phyloP scores from a whole-genome alignment of 2,888 invertebrate species.

The Oxycera nigricornis region DNA sequence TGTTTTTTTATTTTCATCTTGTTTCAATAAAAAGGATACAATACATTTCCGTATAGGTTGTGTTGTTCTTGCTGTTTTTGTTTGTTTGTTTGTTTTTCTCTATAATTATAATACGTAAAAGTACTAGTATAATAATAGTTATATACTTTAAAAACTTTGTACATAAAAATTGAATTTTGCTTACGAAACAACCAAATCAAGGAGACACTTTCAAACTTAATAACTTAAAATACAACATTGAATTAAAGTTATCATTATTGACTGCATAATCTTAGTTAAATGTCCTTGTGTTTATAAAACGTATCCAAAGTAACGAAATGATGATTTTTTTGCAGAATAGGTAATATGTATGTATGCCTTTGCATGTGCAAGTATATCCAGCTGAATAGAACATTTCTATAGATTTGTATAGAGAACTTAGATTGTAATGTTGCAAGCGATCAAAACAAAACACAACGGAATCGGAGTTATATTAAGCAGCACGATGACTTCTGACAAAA shows the following conservation, averaged over 20 bases:
- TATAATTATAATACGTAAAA: not conserved
- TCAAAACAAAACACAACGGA: no score
- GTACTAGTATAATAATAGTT: not conserved
- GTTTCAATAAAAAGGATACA: conserved; percentile 11
- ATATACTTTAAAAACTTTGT: conserved; percentile 34
- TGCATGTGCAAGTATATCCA: no score
- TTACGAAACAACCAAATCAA: not conserved
- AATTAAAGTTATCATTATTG: not conserved
- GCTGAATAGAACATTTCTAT: no score
- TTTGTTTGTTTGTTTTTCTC: conserved; percentile 14
- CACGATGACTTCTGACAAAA: no score
- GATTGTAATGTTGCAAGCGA: no score
- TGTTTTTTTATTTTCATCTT: conserved; percentile 20
- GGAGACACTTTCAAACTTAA: conserved; percentile 3
- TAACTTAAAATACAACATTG: not conserved
- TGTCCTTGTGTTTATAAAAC: no score
- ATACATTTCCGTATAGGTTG: not conserved
- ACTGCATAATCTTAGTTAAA: not conserved
- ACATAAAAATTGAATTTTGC: conserved; percentile 15
- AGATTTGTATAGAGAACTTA: no score
- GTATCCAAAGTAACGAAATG: no score
- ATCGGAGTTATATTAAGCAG: no score
- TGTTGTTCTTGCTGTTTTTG: conserved; percentile 2
- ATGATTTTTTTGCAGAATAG: no score
- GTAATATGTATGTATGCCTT: no score